These are phyloP conservation scores for Phengaris alcon DNA, from an alignment of 2,888 invertebrate species.

Conservation along the genomic window DNA sequence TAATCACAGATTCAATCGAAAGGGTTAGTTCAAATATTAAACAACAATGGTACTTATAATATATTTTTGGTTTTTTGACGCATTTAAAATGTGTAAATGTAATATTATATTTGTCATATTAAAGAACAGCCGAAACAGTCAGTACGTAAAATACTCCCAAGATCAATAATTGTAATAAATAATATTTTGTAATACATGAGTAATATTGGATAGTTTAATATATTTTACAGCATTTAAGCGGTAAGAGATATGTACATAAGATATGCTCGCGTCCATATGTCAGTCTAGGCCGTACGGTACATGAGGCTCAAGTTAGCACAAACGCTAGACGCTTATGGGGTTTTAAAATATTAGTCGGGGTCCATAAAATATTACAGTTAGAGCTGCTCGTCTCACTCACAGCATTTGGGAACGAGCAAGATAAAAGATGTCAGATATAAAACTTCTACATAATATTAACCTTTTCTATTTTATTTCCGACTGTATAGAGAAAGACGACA, in stretches of 20 bases:
- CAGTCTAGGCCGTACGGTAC: background rate
- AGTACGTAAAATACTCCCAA: background rate
- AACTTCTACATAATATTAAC: background rate
- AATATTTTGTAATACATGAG: no score
- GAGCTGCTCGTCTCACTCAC: background rate
- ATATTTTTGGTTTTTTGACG: conserved; percentile 1
- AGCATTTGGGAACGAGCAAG: background rate
- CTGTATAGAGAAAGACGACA: background rate
- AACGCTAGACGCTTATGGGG: background rate
- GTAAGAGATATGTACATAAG: background rate
- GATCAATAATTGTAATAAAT: background rate
- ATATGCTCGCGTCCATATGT: background rate
- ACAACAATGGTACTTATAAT: background rate
- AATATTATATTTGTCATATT: background rate
- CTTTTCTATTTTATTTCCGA: background rate
- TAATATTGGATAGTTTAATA: background rate
- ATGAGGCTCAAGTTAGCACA: background rate
- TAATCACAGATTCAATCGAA: background rate
- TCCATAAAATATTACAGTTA: background rate
- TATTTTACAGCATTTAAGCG: background rate
- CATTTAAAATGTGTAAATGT: background rate
- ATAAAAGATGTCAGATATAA: background rate
- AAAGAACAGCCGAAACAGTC: conserved; percentile 3
- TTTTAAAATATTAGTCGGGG: background rate
- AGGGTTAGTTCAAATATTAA: background rate